Evolutionary conservation across 2,888 invertebrate species (phyloP), one percentile per base, ranked within the genome.

Genomic region (Helleia helle): DNA sequence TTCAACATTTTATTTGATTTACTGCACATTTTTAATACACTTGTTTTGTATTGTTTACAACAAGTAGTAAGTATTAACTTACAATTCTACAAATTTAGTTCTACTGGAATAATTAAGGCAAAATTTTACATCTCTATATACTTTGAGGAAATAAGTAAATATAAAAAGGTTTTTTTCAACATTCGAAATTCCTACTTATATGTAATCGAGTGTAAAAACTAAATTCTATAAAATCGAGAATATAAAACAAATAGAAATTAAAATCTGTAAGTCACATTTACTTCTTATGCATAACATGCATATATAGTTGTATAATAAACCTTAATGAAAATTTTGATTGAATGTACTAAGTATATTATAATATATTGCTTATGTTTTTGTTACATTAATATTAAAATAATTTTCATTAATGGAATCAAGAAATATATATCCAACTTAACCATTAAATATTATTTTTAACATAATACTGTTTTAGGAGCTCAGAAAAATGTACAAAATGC

Each of bases 31-130:
- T 34, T 26, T 9, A n/a, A 34, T 34, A 8, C 8, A 12, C 12
- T 13, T 29, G 12, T 7, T 22, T 11, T 9, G 18, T 18, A 18
- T 12, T 34, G 17, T 18, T 34, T 34, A 22, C 9, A n/a, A n/a
- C n/a, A n/a, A n/a, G 30, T 15, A 30, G 39, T 31, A 39, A 30
- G 14, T 3, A 24, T 5, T 17, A 17, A 38, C 17, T 30, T 31
- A 30, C 30, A 24, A 22, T 18, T 17, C 44, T 51, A 49, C 22
- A 42, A 25, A 40, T 44, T 44, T 48, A 31, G 41, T 47, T 46
- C 47, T 48, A 49, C 48, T 40, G 44, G 42, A 49, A 45, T 49
- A 44, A 45, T 50, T 51, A 52, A 55, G 51, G 55, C 50, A 41
- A 53, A 54, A 48, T 45, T 46, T 40, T 47, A 42, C 44, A 41